Evolutionary conservation across 2,113 vertebrate species (phyloP).

Genomic region (Okapia johnstoni): DNA sequence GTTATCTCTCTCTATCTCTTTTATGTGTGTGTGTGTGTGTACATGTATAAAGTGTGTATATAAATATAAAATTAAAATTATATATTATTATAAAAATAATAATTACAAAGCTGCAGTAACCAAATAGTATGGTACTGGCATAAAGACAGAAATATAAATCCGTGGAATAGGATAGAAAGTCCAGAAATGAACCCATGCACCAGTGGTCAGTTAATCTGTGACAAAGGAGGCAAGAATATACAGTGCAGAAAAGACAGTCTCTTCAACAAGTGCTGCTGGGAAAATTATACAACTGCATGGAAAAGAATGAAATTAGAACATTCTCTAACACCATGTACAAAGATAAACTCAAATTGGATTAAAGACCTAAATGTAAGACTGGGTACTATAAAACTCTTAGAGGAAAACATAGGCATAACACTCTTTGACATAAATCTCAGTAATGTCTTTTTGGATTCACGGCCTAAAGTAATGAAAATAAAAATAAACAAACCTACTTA

Average conservation of each 20-base stretch:
- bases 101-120: neutral
- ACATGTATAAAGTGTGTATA: neutral
- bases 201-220: neutral
- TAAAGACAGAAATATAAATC: neutral
- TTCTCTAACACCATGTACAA: neutral
- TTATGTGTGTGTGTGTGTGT: neutral
- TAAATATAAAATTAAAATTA: neutral
- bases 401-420: neutral
- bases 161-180: neutral
- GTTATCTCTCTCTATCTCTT: neutral
- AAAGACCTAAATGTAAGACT: neutral
- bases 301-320: neutral
- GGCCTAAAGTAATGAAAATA: neutral
- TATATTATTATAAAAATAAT: neutral
- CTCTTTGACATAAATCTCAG: neutral
- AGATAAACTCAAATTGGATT: neutral
- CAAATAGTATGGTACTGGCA: neutral
- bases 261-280: neutral
- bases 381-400: neutral
- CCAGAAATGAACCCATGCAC: neutral
- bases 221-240: neutral
- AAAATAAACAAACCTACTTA: neutral
- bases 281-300: neutral
- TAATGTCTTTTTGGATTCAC: neutral
- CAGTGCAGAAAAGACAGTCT: neutral